phyloP scores from a whole-genome alignment of 2,797 vertebrate genomes.

The Prionace glauca region DNA sequence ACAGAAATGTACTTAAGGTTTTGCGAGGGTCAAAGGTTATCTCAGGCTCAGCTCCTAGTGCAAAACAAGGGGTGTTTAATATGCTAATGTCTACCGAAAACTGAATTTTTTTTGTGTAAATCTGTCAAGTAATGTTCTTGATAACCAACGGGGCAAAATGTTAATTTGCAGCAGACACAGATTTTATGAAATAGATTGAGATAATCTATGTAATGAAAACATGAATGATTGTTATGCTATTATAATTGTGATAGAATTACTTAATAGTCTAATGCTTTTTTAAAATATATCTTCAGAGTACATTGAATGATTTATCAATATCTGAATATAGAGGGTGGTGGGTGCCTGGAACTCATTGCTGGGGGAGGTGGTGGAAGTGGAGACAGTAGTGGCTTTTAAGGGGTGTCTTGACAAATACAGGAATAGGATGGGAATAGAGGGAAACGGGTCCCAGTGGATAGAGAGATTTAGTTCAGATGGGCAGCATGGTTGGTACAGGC shows the following conservation, averaged over 20 bases:
- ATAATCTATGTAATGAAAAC: neutral
- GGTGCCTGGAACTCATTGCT: no score
- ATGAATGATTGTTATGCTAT: neutral
- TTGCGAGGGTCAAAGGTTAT: neutral
- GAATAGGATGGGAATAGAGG: no score
- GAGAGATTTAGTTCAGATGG: no score
- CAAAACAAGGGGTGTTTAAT: neutral
- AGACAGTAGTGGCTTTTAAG: no score
- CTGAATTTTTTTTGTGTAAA: neutral
- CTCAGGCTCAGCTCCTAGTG: neutral
- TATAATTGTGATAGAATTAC: neutral
- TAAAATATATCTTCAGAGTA: neutral
- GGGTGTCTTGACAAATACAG: no score
- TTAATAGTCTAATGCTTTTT: neutral
- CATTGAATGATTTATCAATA: neutral
- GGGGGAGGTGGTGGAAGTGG: no score
- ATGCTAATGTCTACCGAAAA: neutral
- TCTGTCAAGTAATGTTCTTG: neutral
- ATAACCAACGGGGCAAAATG: neutral
- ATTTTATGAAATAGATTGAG: neutral
- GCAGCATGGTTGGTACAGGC: no score
- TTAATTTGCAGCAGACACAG: neutral
- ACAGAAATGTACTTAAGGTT: neutral
- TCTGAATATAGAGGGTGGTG: neutral
- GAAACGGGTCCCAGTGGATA: no score